Evolutionary conservation across 2,113 vertebrate species (phyloP).

Genomic region (Steatornis caripensis): DNA sequence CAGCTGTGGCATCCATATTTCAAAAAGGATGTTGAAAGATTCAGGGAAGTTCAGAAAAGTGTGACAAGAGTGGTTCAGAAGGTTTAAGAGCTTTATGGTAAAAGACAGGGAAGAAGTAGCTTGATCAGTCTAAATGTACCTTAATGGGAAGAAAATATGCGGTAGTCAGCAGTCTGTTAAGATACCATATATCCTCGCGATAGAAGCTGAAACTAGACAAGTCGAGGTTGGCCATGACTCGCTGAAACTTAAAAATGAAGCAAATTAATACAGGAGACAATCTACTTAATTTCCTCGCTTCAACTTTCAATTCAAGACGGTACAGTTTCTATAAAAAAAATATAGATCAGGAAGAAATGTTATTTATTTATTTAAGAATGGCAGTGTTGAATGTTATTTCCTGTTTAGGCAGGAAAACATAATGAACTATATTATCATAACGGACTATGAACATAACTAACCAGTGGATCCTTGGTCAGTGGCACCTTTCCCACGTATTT

Average conservation of each 20-base stretch:
- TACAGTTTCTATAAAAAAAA: neutral
- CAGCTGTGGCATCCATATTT: slow-evolving; percentile 36
- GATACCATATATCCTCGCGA: neutral
- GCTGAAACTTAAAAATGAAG: neutral
- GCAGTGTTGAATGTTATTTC: neutral
- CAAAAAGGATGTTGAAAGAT: slow-evolving; percentile 36
- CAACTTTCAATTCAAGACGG: neutral
- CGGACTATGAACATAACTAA: too few species aligned
- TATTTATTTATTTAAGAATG: neutral
- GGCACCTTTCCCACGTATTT: neutral
- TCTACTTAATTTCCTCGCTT: neutral
- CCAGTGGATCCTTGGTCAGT: neutral
- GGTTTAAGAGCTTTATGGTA: slow-evolving; percentile 4
- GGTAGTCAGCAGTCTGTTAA: neutral
- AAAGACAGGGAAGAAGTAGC: neutral
- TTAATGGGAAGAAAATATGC: neutral
- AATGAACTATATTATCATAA: too few species aligned
- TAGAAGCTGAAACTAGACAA: neutral
- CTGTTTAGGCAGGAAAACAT: neutral
- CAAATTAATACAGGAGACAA: neutral
- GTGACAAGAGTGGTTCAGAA: neutral
- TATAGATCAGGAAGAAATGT: neutral
- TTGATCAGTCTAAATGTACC: neutral
- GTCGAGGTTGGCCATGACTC: neutral
- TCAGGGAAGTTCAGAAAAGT: neutral